These are phyloP conservation scores for Philotrypesis tridentata DNA, from an alignment of 1,140 invertebrate genomes.

Conservation along the genomic window DNA sequence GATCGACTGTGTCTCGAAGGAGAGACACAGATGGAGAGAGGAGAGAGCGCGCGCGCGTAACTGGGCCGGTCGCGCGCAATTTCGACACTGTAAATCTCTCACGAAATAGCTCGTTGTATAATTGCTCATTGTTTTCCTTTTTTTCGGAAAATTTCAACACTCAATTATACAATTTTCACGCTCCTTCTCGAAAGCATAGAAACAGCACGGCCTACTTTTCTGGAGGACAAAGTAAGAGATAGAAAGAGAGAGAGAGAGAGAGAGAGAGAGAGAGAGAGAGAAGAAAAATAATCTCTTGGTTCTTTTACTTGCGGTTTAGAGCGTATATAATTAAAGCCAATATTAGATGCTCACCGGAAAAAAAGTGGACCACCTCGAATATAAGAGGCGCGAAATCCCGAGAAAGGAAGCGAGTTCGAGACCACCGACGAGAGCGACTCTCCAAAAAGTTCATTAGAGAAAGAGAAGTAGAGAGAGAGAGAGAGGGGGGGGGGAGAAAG, in stretches of 20 bases:
- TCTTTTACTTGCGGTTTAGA: not conserved
- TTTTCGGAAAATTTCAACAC: not conserved
- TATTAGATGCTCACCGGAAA: not conserved
- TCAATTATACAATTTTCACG: constrained; percentile 12
- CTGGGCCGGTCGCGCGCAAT: not conserved
- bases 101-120: not conserved
- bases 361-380: constrained; percentile 14
- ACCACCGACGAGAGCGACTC: not conserved
- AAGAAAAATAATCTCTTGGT: not conserved
- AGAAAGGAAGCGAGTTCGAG: constrained; percentile 45
- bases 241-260: too few relatives aligned
- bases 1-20: too few relatives aligned
- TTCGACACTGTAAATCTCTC: constrained; percentile 9
- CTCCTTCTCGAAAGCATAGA: not conserved
- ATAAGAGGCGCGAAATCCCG: not conserved
- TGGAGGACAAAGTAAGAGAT: too few relatives aligned
- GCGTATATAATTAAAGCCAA: not conserved
- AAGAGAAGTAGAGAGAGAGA: not conserved
- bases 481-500: constrained; percentile 4
- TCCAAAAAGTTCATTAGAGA: not conserved
- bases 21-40: too few relatives aligned
- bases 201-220: not conserved
- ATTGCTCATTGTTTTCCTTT: not conserved
- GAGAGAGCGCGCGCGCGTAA: too few relatives aligned
- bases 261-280: too few relatives aligned